A percentile compares a stretch with the other conserved stretches of the same genome.
These are phyloP conservation scores for Ciconia stormi DNA, from an alignment of 2,113 vertebrate species.

Conservation along the genomic window DNA sequence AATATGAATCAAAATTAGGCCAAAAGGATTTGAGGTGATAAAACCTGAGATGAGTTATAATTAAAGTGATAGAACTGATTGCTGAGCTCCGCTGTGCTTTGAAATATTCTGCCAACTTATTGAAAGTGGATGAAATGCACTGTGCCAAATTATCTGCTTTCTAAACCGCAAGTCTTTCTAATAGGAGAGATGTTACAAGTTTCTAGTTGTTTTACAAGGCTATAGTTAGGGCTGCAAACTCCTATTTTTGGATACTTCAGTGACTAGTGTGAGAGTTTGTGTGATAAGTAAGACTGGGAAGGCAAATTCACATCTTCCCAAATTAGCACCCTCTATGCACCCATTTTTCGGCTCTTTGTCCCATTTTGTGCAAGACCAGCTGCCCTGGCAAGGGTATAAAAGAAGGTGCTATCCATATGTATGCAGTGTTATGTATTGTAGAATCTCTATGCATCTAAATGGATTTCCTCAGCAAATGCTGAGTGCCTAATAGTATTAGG, in stretches of 20 bases:
- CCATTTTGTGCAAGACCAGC: conserved; percentile 30
- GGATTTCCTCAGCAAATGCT: not conserved
- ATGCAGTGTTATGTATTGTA: not conserved
- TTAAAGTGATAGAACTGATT: not conserved
- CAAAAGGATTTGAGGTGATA: conserved; percentile 2
- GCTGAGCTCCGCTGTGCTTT: not conserved
- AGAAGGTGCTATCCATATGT: not conserved
- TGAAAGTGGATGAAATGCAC: conserved; percentile 16
- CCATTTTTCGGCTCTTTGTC: conserved; percentile 14
- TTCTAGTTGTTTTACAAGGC: not conserved
- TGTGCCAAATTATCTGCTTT: conserved; percentile 12
- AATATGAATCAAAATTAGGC: conserved; percentile 41
- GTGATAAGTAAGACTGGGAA: conserved; percentile 6
- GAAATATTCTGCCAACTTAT: conserved; percentile 10
- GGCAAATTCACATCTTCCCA: conserved; percentile 37
- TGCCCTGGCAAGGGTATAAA: not conserved
- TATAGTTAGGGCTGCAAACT: conserved; percentile 25
- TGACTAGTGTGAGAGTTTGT: conserved; percentile 8
- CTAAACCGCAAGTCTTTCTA: not conserved
- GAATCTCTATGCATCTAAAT: not conserved
- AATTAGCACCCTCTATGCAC: conserved; percentile 29
- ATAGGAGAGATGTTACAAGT: not conserved
- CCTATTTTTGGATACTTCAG: conserved; percentile 40
- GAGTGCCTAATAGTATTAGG: not conserved
- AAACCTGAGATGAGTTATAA: conserved; percentile 11